Evolutionary conservation across 2,797 vertebrate species (phyloP), one percentile per base, ranked within the genome.

Genomic region (Spatula clypeata): DNA sequence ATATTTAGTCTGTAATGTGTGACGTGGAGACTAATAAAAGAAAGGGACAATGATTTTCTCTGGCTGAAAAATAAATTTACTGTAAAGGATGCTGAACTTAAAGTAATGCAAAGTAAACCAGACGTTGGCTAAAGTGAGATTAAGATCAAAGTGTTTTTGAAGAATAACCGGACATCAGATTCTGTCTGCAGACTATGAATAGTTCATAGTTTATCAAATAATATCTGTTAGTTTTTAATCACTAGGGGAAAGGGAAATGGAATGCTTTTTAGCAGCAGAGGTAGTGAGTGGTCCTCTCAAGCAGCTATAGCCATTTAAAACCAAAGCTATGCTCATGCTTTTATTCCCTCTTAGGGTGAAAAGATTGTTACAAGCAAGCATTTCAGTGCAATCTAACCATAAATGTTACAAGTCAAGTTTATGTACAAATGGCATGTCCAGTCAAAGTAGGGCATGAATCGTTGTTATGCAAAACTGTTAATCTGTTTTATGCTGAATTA

Each of bases 11-110:
- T 79, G 2, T 65, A 24, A 84, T 49, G 6, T 66, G 8, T 74
- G 23, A 65, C 34, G 34, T 88, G 72, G 38, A 51, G 24, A 88
- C 45, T 73, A 11, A 49, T 49, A 29, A 61, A 72, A 66, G 42
- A 23, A 36, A 62, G 14, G 16, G 23, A 47, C 11, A 2, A 42
- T 79, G 3, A 40, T 79, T 82, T 93, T 82, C 49, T 44, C 15
- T 86, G 53, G 4, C 65, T 93, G 71, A 80, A 72, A 90, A 93
- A 90, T 23, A 57, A 67, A 65, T 79, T 32, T 90, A 91, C 29
- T 65, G 29, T 61, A 23, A 89, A 66, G 58, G 66, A 38, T 1
- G 2, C n/a, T 65, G 36, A 67, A 92, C 57, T 80, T 80, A 67
- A 88, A 86, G 51, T 85, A 79, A 57, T 80, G 31, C 70, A 49